Conservation (phyloP, 2,113 vertebrate species). For the Stegastes partitus region DNA sequence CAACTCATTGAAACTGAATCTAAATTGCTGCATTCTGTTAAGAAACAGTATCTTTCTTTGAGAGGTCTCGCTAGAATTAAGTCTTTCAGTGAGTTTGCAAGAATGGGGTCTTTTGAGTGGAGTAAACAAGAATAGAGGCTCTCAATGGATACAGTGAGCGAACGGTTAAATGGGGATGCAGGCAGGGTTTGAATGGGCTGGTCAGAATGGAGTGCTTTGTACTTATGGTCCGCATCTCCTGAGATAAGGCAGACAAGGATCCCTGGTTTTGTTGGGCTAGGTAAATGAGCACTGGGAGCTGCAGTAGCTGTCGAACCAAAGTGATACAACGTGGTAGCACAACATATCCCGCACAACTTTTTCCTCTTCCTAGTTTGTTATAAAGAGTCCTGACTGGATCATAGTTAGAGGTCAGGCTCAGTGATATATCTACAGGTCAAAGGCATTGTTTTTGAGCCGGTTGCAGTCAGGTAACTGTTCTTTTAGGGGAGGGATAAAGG, state of each 20-base stretch:
- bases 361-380: neutral
- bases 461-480: constrained; percentile 58
- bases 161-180: constrained; percentile 71
- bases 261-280: constrained; percentile 37
- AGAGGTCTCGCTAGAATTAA: constrained; percentile 62
- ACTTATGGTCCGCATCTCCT: constrained; percentile 55
- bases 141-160: constrained; percentile 66
- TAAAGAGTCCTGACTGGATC: constrained; percentile 10
- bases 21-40: constrained; percentile 63
- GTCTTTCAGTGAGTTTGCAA: constrained; percentile 71
- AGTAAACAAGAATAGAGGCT: constrained; percentile 68
- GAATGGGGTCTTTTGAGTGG: constrained; percentile 76
- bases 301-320: neutral
- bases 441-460: constrained; percentile 33
- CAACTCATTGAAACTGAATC: constrained; percentile 45
- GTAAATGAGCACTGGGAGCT: constrained; percentile 56
- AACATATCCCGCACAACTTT: neutral
- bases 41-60: constrained; percentile 71
- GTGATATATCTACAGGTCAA: constrained; percentile 28
- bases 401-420: constrained; percentile 18
- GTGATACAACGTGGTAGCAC: neutral
- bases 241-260: constrained; percentile 64
- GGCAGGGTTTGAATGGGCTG: constrained; percentile 65
- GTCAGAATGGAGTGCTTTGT: constrained; percentile 80
- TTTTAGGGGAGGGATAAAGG: constrained; percentile 49